phyloP scores from a whole-genome alignment of 2,113 vertebrate species.

The Andinoacara biseriatus region DNA sequence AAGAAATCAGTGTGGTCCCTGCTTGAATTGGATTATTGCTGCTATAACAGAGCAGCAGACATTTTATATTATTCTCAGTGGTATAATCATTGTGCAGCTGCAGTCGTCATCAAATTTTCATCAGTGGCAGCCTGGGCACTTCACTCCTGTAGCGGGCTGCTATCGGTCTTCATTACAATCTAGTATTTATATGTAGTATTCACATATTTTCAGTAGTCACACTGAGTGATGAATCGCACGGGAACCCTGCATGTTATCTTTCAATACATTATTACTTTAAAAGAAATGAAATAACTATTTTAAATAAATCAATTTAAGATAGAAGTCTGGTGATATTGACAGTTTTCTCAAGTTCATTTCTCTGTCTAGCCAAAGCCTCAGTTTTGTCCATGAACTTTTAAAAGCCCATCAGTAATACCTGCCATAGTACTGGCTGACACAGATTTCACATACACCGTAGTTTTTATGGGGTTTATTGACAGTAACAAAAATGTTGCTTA shows the following conservation, averaged over 20 bases:
- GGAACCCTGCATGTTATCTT: not conserved
- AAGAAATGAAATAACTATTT: not conserved
- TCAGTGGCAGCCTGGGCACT: conserved; percentile 31
- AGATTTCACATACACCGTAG: not conserved
- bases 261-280: not conserved
- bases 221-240: not conserved
- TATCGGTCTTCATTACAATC: conserved; percentile 21
- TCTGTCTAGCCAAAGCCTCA: not conserved
- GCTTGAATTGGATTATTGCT: conserved; percentile 18
- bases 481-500: conserved; percentile 14
- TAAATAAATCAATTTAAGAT: too few species aligned
- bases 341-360: too few species aligned
- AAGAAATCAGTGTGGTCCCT: conserved; percentile 9
- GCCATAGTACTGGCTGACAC: not conserved
- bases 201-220: not conserved
- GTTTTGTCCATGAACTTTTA: not conserved
- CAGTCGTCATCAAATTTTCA: conserved; percentile 48
- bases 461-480: conserved; percentile 14
- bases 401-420: not conserved
- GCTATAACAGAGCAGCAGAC: conserved; percentile 20
- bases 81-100: conserved; percentile 51
- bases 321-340: not conserved
- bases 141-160: conserved; percentile 27
- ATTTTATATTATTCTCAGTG: not conserved
- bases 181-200: not conserved